These are phyloP conservation scores for Delichon dasypus DNA, from an alignment of 2,797 vertebrate species.

Conservation along the genomic window DNA sequence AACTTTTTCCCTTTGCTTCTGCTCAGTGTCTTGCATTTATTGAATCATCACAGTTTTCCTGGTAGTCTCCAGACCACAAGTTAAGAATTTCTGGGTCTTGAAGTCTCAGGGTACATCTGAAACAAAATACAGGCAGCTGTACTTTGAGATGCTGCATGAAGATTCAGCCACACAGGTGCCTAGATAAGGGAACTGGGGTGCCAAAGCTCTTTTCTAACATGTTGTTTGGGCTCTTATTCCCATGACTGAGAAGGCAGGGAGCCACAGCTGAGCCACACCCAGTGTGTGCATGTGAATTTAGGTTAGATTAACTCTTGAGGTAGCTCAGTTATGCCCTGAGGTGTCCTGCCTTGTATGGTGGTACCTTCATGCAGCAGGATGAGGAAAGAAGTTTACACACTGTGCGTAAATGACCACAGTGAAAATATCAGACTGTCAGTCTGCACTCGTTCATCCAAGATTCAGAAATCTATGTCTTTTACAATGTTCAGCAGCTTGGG, in stretches of 20 bases:
- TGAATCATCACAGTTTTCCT: background rate
- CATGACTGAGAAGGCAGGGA: background rate
- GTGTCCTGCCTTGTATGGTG: background rate
- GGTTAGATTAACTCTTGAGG: background rate
- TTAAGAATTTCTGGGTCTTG: background rate
- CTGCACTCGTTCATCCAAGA: background rate
- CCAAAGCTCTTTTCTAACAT: background rate
- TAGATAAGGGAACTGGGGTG: background rate
- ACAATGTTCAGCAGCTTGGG: background rate
- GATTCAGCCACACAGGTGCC: background rate
- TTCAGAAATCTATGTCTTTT: background rate
- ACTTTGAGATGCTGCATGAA: background rate
- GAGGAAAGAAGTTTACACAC: background rate
- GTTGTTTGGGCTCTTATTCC: background rate
- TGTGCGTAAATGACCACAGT: background rate
- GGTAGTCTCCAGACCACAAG: background rate
- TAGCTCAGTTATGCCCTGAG: background rate
- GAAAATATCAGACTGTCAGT: background rate
- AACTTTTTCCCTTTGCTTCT: background rate
- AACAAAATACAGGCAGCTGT: background rate
- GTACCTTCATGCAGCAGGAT: background rate
- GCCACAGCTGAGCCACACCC: background rate
- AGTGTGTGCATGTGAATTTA: background rate
- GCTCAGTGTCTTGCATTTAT: background rate
- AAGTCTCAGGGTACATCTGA: background rate